Percentiles rank a stretch among this genome's conserved stretches.
These are phyloP conservation scores for Pseudomugil gertrudae DNA, from an alignment of 2,797 vertebrate species.

Conservation along the genomic window DNA sequence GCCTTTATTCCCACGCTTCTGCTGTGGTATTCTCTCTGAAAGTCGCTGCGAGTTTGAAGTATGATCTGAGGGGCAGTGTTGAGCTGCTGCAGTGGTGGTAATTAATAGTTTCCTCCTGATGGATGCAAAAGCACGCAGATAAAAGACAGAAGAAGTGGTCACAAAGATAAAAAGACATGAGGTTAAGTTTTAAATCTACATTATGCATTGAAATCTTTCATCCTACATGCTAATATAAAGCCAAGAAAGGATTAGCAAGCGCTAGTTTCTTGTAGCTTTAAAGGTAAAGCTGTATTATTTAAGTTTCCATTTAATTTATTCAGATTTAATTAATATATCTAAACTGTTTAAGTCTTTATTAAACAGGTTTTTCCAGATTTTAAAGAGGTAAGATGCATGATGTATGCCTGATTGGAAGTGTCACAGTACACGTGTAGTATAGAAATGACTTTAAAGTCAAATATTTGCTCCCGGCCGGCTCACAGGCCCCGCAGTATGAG, in stretches of 20 bases:
- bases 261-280: background rate
- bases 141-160: background rate
- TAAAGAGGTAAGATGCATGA: background rate
- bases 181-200: background rate
- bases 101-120: slow-evolving; percentile 46
- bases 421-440: no score
- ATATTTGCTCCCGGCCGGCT: no score
- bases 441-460: no score
- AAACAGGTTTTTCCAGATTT: background rate
- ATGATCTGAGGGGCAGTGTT: slow-evolving; percentile 31
- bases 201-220: background rate
- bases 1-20: slow-evolving; percentile 21
- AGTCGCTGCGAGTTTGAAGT: slow-evolving; percentile 50
- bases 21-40: slow-evolving; percentile 32
- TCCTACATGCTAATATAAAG: background rate
- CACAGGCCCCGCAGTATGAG: no score
- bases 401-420: background rate
- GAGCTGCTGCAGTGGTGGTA: background rate
- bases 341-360: no score
- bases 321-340: background rate
- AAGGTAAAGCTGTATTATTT: background rate
- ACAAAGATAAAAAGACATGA: background rate
- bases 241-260: background rate
- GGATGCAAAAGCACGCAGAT: slow-evolving; percentile 12
- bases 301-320: background rate